Evolutionary conservation across 2,797 vertebrate genomes (phyloP).

Genomic region (Eulemur rubriventer): DNA sequence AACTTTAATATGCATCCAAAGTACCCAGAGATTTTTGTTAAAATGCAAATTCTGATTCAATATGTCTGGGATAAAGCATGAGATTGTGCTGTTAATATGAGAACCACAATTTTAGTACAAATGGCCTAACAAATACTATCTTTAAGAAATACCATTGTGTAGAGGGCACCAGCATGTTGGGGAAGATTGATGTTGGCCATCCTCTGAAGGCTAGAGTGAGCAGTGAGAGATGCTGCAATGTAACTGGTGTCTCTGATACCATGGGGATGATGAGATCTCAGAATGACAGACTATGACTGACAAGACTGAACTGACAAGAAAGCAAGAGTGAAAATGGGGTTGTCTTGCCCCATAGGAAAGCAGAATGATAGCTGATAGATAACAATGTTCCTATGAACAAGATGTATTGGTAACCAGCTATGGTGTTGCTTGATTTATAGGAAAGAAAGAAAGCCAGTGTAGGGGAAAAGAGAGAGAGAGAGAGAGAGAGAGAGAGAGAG

Average conservation of each 20-base stretch:
- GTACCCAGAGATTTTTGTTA: neutral
- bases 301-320: neutral
- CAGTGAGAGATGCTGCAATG: neutral
- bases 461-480: no score
- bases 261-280: neutral
- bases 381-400: neutral
- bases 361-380: neutral
- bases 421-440: neutral
- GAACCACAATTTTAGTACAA: neutral
- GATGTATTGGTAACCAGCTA: neutral
- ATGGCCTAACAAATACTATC: neutral
- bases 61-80: neutral
- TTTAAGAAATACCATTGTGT: neutral
- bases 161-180: neutral
- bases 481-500: no score
- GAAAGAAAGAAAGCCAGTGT: neutral
- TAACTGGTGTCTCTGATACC: neutral
- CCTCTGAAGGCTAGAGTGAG: neutral
- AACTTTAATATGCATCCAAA: neutral
- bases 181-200: neutral
- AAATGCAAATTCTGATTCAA: neutral
- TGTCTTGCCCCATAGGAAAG: neutral
- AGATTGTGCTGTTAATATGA: neutral
- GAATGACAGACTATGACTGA: neutral
- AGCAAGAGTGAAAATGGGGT: neutral